Base-by-base conservation (phyloP, 2,888 invertebrate species). In the Phania funesta region DNA sequence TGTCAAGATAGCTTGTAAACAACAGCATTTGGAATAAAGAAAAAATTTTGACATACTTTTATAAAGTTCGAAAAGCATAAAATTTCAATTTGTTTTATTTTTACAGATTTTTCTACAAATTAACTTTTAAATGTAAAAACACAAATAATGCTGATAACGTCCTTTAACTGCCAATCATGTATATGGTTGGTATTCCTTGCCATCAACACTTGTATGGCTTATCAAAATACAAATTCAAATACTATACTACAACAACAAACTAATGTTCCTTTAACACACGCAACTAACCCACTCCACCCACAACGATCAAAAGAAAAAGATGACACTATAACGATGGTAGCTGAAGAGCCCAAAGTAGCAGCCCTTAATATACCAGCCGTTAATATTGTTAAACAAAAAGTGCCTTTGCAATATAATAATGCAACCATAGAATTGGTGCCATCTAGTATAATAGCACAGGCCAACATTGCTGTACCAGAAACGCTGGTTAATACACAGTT, bases 401-500 rank as follows among this genome's bases (percentile, higher is more conserved):
- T 88, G 89, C 89, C 88, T 88, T 87, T 85, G 76, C 83, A 83
- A 70, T 84, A 82, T 79, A 85, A 85, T 81, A 85, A 85, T 83
- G 67, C 79, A 50, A 78, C 85, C 52, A 78, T 82, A 22, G 82
- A 82, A 75, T 60, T 82, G 74, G 65, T 82, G 67, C 67, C 80
- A 41, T 62, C 83, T 26, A 38, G 71, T 8, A 52, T 78, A 62
- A 54, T 70, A 68, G 52, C 48, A n/a, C 71, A 77, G 46, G 46
- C 48, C 3, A 73, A 38, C 52, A 58, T 8, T 18, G 20, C 9
- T 50, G 64, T 24, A 5, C 29, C 70, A 13, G 67, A 46, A 24
- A 46, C 54, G 13, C 64, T 83, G 24, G 22, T 60, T 29, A 46
- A 24, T 52, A 20, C 75, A 68, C 83, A 83, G 38, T 84, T 80